A percentile compares a stretch with the other conserved stretches of the same genome.
Evolutionary conservation across 2,113 vertebrate genomes (phyloP).

Genomic region (Austrofundulus limnaeus): DNA sequence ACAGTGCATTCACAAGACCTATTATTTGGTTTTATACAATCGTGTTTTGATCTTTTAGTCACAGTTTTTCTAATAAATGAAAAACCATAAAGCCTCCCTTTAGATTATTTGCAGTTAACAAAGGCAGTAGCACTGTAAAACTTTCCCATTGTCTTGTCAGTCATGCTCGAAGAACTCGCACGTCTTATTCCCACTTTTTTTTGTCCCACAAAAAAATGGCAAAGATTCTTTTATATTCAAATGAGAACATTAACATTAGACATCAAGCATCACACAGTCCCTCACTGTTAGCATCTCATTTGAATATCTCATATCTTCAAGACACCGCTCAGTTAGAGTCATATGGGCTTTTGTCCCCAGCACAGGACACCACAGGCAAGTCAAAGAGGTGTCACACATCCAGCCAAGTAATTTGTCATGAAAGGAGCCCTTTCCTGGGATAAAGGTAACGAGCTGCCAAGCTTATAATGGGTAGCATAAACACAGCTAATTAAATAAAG

Average conservation of each 20-base stretch:
- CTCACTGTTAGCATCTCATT: conserved; percentile 80
- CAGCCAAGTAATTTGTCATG: conserved; percentile 75
- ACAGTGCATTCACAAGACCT: not conserved
- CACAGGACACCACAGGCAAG: conserved; percentile 75
- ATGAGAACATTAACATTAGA: conserved; percentile 85
- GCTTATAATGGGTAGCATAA: conserved; percentile 74
- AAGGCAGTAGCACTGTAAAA: conserved; percentile 60
- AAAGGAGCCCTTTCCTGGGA: conserved; percentile 69
- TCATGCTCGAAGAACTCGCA: conserved; percentile 69
- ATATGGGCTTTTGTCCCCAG: conserved; percentile 78
- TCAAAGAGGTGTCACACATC: conserved; percentile 70
- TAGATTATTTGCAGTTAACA: conserved; percentile 48
- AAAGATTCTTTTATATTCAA: conserved; percentile 83
- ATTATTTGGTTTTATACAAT: not conserved
- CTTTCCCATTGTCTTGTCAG: conserved; percentile 80
- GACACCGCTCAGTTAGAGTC: conserved; percentile 74
- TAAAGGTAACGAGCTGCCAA: conserved; percentile 72
- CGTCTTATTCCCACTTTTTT: conserved; percentile 70
- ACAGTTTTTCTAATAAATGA: conserved; percentile 22
- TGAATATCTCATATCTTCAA: conserved; percentile 85
- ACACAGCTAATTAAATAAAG: conserved; percentile 79
- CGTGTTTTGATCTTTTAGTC: not conserved
- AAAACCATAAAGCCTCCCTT: conserved; percentile 40
- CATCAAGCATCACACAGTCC: conserved; percentile 75
- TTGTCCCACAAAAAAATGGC: conserved; percentile 72